Evolutionary conservation across 2,113 vertebrate species (phyloP).

Genomic region (Tychaedon coryphoeus): DNA sequence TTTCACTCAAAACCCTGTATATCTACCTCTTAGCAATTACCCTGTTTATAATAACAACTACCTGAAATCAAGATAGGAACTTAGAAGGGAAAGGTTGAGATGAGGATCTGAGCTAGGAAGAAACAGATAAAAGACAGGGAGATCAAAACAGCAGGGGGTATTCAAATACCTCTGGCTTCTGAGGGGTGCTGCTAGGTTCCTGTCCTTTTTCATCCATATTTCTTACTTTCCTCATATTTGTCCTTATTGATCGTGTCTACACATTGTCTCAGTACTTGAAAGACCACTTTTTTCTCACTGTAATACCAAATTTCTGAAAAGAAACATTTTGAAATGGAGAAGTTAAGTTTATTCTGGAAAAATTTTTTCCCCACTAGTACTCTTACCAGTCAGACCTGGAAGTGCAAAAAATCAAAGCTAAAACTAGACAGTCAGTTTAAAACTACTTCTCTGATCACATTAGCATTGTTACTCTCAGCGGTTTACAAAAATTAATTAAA

Average conservation of each 20-base stretch:
- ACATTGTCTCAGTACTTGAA: background rate
- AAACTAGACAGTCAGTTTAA: background rate
- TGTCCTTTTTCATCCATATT: background rate
- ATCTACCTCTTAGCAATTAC: background rate
- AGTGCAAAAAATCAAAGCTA: background rate
- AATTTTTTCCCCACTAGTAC: background rate
- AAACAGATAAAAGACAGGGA: background rate
- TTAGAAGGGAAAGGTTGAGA: background rate
- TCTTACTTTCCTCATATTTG: background rate
- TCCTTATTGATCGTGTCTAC: background rate
- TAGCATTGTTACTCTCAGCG: background rate
- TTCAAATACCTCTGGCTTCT: background rate
- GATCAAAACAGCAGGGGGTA: fast-evolving
- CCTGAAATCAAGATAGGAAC: background rate
- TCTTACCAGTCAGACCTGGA: background rate
- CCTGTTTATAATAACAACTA: background rate
- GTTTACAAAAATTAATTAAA: background rate
- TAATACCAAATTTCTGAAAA: background rate
- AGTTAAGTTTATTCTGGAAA: background rate
- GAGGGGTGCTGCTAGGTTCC: background rate
- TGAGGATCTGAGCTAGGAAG: background rate
- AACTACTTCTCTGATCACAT: background rate
- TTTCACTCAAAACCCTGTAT: background rate
- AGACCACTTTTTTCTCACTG: background rate
- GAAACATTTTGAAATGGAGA: background rate